Evolutionary conservation across 2,888 invertebrate genomes (phyloP), one percentile per base, ranked within the genome.

Genomic region (Eristalinus sepulchralis): DNA sequence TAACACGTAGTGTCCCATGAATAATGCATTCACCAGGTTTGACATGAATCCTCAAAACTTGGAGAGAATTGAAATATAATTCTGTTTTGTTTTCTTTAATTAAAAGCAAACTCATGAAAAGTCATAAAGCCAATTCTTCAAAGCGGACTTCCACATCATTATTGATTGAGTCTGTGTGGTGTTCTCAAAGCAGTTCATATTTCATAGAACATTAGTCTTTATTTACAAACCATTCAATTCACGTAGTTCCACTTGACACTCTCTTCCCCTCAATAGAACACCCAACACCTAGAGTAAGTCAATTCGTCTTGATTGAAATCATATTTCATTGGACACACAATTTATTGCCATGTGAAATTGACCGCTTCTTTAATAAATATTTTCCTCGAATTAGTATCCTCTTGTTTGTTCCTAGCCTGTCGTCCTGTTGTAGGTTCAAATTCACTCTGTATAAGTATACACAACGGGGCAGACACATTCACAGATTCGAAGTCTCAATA

Each of bases 291-390:
- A n/a, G 22, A 36, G 13, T 33, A 53, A 53, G 22, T 62, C 6
- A 9, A 39, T 47, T 47, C 47, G 76, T 59, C 60, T 77, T 60
- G 36, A 77, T 57, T 55, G 33, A 83, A 83, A 83, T 83, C 82
- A 77, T 83, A 77, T 72, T 77, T 83, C 76, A 71, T 67, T 77
- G 39, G 59, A 59, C 75, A 75, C 62, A 60, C 60, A 82, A 60
- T 71, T 66, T 82, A 77, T 71, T 66, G 71, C 71, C 66, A 83
- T 77, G 63, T 83, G 72, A 83, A 83, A 77, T 77, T 77, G 67
- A 67, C 77, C 71, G 55, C 55, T 83, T 67, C 71, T 72, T 72
- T 47, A 71, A 72, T 71, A 72, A 55, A 60, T 77, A 68, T 72
- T 59, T 82, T 67, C 59, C 59, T 39, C 47, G 64, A 71, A 64